phyloP scores from a whole-genome alignment of 2,888 invertebrate species.

The Omphaloscelis lunosa region DNA sequence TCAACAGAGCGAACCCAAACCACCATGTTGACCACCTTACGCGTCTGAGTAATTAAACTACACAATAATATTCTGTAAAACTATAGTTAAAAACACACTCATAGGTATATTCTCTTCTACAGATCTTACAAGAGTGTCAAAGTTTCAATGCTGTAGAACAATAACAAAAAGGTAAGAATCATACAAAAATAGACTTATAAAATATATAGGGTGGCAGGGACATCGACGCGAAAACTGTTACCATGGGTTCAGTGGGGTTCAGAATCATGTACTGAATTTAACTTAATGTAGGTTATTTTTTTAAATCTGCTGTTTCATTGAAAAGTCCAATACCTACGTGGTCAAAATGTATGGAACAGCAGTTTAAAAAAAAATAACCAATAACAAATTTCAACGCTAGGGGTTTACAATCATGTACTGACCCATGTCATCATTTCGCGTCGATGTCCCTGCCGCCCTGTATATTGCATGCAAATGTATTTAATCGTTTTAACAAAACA shows the following conservation, averaged over 20 bases:
- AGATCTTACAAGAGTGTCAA: neutral
- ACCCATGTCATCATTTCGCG: too few relatives aligned
- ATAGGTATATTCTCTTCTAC: neutral
- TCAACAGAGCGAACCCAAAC: conserved; percentile 87
- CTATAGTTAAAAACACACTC: neutral
- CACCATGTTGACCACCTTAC: conserved; percentile 81
- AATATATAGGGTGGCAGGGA: neutral
- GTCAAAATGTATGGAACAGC: too few relatives aligned
- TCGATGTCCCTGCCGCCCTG: too few relatives aligned
- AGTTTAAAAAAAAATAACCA: too few relatives aligned
- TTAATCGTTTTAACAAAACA: neutral
- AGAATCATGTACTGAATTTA: too few relatives aligned
- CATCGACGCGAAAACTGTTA: too few relatives aligned
- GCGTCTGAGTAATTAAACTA: conserved; percentile 74
- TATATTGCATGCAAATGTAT: neutral
- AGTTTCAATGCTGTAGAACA: neutral
- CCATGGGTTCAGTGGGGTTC: too few relatives aligned
- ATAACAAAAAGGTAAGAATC: conserved; percentile 19
- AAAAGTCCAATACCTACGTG: too few relatives aligned
- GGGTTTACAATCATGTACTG: too few relatives aligned
- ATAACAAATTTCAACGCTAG: too few relatives aligned
- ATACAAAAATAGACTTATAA: neutral
- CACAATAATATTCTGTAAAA: neutral
- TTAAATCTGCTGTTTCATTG: too few relatives aligned
- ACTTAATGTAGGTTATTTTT: too few relatives aligned